Evolutionary conservation across 2,888 invertebrate species (phyloP).

Genomic region (Cryptus armator): DNA sequence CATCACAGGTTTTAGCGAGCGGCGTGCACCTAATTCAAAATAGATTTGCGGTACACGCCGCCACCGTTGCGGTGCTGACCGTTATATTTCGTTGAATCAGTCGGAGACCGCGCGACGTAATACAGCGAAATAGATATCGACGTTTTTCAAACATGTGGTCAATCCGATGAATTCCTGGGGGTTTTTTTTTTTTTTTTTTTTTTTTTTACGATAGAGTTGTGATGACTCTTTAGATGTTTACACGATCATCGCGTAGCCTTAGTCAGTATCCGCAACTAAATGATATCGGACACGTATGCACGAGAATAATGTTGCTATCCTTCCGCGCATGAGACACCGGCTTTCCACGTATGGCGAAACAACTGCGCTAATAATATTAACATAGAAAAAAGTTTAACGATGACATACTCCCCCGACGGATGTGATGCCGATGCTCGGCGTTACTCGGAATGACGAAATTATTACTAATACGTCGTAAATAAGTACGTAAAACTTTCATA

Average conservation of each 20-base stretch:
- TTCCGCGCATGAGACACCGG: slow-evolving; percentile 50
- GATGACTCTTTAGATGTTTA: slow-evolving; percentile 53
- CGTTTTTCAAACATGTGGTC: slow-evolving; percentile 21
- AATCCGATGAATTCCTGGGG: background rate
- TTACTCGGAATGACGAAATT: background rate
- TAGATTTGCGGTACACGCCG: slow-evolving; percentile 74
- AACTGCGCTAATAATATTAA: slow-evolving; percentile 1
- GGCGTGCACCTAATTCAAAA: slow-evolving; percentile 77
- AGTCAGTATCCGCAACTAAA: slow-evolving; percentile 57
- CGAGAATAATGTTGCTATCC: slow-evolving; percentile 52
- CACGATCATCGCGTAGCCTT: slow-evolving; percentile 24
- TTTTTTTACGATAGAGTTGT: slow-evolving; percentile 35
- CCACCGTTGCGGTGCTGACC: slow-evolving; percentile 60
- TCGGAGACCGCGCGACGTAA: background rate
- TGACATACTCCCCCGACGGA: background rate
- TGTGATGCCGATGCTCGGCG: background rate
- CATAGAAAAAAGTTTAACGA: background rate
- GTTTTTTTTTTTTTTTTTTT: background rate
- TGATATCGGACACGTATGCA: slow-evolving; percentile 56
- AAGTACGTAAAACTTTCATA: too few species aligned
- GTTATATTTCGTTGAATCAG: slow-evolving; percentile 69
- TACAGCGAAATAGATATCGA: slow-evolving; percentile 46
- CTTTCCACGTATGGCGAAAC: slow-evolving; percentile 52
- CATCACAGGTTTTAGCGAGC: slow-evolving; percentile 72
- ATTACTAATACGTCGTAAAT: too few species aligned